Conservation (phyloP, 2,888 invertebrate genomes). For the Heteropelma amictum region DNA sequence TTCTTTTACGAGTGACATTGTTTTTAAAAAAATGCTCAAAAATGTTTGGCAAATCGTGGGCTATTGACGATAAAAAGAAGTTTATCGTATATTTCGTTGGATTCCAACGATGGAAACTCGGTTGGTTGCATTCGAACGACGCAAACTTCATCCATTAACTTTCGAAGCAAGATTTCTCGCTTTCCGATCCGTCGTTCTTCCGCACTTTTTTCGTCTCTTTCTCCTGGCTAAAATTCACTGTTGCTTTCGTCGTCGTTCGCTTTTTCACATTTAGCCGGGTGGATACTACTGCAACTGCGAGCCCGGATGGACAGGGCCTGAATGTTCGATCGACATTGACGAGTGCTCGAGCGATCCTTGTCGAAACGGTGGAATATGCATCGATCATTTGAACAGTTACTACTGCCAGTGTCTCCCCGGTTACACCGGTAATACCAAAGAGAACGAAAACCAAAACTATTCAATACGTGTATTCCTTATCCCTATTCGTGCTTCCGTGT, state of each 20-base stretch:
- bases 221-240: slow-evolving; percentile 18
- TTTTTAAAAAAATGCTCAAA: no score
- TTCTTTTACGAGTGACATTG: no score
- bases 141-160: no score
- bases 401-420: slow-evolving; percentile 82
- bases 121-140: no score
- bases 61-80: no score
- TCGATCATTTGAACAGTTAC: slow-evolving; percentile 79
- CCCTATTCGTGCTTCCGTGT: slow-evolving; percentile 38
- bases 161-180: background rate
- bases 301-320: slow-evolving; percentile 83
- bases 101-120: no score
- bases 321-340: slow-evolving; percentile 80
- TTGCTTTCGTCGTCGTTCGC: slow-evolving; percentile 44
- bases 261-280: slow-evolving; percentile 75
- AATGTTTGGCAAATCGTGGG: no score
- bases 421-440: slow-evolving; percentile 78
- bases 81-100: no score
- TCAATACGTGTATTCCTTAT: background rate
- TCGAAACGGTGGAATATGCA: slow-evolving; percentile 83
- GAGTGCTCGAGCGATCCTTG: slow-evolving; percentile 82
- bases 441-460: background rate
- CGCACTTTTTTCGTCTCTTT: background rate
- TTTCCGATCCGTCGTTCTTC: background rate
- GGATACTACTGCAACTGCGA: slow-evolving; percentile 86